Evolutionary conservation across 2,888 invertebrate species (phyloP).

Genomic region (Leistus spinibarbis): DNA sequence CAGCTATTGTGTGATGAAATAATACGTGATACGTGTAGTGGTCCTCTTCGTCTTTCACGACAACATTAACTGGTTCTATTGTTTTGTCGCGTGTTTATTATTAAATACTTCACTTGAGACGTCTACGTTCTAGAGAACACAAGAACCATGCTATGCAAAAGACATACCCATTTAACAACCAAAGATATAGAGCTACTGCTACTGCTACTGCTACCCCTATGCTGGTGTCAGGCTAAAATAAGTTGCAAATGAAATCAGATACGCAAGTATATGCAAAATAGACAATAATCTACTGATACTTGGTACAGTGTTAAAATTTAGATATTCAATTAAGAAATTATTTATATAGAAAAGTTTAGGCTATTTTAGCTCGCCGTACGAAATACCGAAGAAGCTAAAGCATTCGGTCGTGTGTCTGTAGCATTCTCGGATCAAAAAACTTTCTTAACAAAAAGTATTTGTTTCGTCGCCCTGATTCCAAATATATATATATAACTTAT

Average conservation of each 20-base stretch:
- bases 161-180: neutral
- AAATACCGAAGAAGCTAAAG: too few species aligned
- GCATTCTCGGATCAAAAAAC: too few species aligned
- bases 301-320: neutral
- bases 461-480: too few species aligned
- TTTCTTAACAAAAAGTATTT: too few species aligned
- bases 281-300: neutral
- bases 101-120: neutral
- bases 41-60: neutral
- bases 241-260: neutral
- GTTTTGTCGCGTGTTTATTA: neutral
- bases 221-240: neutral
- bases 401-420: too few species aligned
- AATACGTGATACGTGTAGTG: neutral
- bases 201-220: neutral
- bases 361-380: too few species aligned
- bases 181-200: neutral
- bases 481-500: too few species aligned
- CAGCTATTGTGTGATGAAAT: neutral
- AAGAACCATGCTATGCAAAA: neutral
- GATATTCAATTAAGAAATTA: neutral
- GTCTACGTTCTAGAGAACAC: neutral
- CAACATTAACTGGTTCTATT: neutral
- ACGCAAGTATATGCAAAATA: neutral
- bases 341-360: too few species aligned